Conservation (phyloP, 2,797 vertebrate genomes). For the Chrysocyon brachyurus region DNA sequence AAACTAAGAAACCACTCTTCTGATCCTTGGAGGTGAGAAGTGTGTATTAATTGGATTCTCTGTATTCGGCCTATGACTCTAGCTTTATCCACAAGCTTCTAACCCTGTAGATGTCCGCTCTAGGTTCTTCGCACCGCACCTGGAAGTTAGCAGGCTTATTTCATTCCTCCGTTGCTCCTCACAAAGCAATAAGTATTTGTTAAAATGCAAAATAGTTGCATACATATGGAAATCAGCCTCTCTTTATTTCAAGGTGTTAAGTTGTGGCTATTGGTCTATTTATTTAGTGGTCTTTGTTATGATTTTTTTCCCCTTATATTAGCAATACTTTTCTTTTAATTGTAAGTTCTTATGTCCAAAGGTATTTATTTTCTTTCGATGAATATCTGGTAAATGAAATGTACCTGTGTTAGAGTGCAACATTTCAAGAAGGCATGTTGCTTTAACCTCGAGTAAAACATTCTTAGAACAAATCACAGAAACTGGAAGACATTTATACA, state of each 20-base stretch:
- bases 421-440: not conserved
- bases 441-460: constrained; percentile 32
- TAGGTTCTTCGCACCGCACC: not conserved
- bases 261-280: not conserved
- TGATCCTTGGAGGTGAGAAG: not conserved
- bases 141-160: not conserved
- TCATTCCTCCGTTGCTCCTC: not conserved
- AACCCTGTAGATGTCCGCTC: not conserved
- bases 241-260: not conserved
- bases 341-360: not conserved
- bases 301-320: not conserved
- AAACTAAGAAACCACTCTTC: not conserved
- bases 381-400: constrained; percentile 20
- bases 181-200: not conserved
- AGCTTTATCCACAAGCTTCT: not conserved
- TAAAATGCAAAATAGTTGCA: constrained; percentile 27
- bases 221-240: not conserved
- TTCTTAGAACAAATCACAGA: constrained; percentile 32
- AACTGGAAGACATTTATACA: not conserved
- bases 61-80: not conserved
- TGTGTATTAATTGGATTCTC: not conserved
- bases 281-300: constrained; percentile 2
- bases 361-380: constrained; percentile 10
- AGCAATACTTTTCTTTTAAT: constrained; percentile 14
- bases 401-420: not conserved